Conservation (phyloP, 35 echinoderm and acorn worm species). For the Hemicentrotus pulcherrimus region DNA sequence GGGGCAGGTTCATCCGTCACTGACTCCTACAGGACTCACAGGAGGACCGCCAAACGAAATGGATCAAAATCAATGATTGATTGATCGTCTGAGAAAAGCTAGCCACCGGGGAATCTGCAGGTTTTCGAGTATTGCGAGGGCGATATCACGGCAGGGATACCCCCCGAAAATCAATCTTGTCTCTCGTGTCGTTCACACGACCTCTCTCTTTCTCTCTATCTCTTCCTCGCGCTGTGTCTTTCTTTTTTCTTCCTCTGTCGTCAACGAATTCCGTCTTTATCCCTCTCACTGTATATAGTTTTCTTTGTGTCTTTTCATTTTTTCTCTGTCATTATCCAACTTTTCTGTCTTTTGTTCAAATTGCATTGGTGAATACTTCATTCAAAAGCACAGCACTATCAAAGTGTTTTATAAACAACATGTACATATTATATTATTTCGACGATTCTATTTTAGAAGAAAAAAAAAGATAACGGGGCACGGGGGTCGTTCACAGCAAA, state of each 20-base stretch:
- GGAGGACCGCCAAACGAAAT: neutral
- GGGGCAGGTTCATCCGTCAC: neutral
- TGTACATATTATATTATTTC: too few species aligned
- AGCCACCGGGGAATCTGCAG: neutral
- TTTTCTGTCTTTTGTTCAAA: too few species aligned
- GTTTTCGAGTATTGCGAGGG: neutral
- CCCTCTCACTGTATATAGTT: neutral
- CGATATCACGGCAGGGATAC: neutral
- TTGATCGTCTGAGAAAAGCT: neutral
- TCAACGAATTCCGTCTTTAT: too few species aligned
- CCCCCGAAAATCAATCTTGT: neutral
- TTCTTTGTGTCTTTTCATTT: neutral
- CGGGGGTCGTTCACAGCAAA: too few species aligned
- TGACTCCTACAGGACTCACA: neutral
- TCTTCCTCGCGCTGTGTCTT: neutral
- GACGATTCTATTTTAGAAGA: too few species aligned
- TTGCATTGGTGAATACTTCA: too few species aligned
- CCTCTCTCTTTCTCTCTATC: neutral
- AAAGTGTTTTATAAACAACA: too few species aligned
- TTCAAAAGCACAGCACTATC: too few species aligned
- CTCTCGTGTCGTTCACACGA: too few species aligned
- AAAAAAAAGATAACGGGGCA: too few species aligned
- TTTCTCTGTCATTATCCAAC: neutral
- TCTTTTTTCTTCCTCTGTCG: neutral
- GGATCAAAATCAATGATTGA: constrained; percentile 18